Percentiles rank a stretch among this genome's conserved stretches.
These are phyloP conservation scores for Limnodromus scolopaceus DNA, from an alignment of 2,797 vertebrate genomes.

Conservation along the genomic window DNA sequence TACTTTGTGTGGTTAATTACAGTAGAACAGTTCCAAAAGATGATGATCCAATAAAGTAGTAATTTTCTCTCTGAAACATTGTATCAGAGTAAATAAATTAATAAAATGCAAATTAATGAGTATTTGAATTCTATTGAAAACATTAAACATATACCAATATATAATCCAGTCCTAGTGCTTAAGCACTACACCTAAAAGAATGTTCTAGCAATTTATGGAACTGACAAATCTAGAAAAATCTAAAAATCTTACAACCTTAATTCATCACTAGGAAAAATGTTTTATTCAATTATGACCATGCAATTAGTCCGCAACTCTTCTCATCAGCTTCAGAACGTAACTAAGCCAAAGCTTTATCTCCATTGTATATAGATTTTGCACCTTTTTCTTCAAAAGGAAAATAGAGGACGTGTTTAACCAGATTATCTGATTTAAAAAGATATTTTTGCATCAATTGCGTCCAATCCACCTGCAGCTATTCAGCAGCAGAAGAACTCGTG, in stretches of 20 bases:
- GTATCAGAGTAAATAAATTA: slow-evolving; percentile 55
- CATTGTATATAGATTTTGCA: background rate
- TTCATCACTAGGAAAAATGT: background rate
- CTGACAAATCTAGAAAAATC: rapidly evolving
- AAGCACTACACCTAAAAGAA: background rate
- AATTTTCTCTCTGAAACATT: slow-evolving; percentile 53
- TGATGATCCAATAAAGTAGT: slow-evolving; percentile 67
- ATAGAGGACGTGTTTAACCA: background rate
- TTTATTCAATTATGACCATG: background rate
- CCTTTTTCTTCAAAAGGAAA: background rate
- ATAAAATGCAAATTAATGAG: slow-evolving; percentile 33
- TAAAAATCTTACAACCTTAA: background rate
- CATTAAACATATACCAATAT: background rate
- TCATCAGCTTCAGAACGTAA: background rate
- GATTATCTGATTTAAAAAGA: background rate
- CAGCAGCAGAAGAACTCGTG: background rate
- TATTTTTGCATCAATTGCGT: background rate
- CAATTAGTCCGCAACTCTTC: background rate
- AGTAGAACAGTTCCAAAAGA: slow-evolving; percentile 63
- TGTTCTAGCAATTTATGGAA: background rate
- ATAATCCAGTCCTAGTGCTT: background rate
- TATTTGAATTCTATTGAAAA: background rate
- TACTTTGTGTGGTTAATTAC: slow-evolving; percentile 76
- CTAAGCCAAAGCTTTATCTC: background rate
- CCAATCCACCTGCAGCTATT: background rate